Evolutionary conservation across 2,888 invertebrate genomes (phyloP), one percentile per base, ranked within the genome.

Genomic region (Aleiodes leptofemur): DNA sequence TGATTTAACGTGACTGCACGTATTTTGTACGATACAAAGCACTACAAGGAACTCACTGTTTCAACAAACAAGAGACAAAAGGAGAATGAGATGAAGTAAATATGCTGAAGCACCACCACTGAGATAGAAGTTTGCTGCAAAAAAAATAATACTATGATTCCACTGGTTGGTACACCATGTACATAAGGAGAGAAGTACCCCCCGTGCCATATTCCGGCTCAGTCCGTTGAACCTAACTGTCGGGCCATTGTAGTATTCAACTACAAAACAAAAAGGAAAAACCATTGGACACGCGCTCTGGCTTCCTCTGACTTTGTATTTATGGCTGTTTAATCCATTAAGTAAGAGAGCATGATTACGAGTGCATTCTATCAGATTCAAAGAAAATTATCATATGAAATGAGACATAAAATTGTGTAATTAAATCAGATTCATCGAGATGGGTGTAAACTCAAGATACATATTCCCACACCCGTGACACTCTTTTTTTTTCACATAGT

Each of bases 191-290:
- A 64, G 64, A 48, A 43, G 13, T 9, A 43, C 16, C 43, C 43
- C 34, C 64, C 48, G 66, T 56, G 68, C 75, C 77, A 80, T 79
- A 79, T 78, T 77, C 79, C 77, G 80, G 81, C 69, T 74, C 43
- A 57, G 86, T 84, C 81, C 86, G 77, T 84, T 86, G 86, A 86
- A 86, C 86, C 85, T 86, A 86, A 86, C 86, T 86, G 86, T 87
- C 78, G 75, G 79, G 50, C 77, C 78, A 84, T 84, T 84, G 82
- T 82, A 80, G 77, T 78, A 66, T 8, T 56, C 16, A 38, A 57
- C 43, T 70, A 13, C 66, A 8, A 51, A 61, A 59, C 72, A 72
- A 68, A 69, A 76, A 76, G 43, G 53, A 68, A 51, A 23, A 34
- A 53, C 59, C 59, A 68, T 59, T 71, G 51, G 55, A 50, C 74